Percentiles rank a stretch among this genome's conserved stretches.
Evolutionary conservation across 2,797 vertebrate species (phyloP).

Genomic region (Pipistrellus kuhlii): DNA sequence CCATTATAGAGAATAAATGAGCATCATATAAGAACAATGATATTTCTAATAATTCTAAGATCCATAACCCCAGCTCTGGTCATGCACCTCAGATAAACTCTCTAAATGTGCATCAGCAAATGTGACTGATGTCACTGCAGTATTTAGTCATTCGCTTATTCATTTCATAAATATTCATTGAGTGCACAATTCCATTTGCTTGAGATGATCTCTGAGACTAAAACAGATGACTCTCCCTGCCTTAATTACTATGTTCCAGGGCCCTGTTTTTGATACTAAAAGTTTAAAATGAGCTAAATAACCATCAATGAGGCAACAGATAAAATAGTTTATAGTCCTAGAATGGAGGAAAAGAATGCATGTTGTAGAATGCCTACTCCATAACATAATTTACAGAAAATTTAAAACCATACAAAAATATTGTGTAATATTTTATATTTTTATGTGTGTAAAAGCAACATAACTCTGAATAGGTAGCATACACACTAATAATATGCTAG

Average conservation of each 20-base stretch:
- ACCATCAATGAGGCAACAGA: neutral
- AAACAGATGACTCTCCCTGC: neutral
- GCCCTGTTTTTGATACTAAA: neutral
- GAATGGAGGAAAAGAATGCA: neutral
- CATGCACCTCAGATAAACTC: neutral
- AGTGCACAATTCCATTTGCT: neutral
- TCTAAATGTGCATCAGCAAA: neutral
- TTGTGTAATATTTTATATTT: neutral
- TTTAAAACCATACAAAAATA: conserved; percentile 1
- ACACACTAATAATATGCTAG: neutral
- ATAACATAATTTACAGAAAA: conserved; percentile 2
- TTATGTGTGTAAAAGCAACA: neutral
- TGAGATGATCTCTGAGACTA: neutral
- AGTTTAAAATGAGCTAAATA: conserved; percentile 36
- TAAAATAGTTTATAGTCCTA: neutral
- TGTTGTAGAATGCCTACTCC: neutral
- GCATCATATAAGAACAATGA: neutral
- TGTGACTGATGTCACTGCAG: neutral
- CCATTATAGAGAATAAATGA: neutral
- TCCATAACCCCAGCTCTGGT: neutral
- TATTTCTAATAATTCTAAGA: neutral
- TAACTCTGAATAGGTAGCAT: neutral
- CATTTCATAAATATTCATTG: neutral
- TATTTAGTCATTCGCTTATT: neutral
- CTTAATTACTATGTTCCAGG: neutral